Percentiles rank a stretch among this genome's conserved stretches.
Evolutionary conservation across 2,888 invertebrate species (phyloP).

Genomic region (Caenorhabditis sp.): DNA sequence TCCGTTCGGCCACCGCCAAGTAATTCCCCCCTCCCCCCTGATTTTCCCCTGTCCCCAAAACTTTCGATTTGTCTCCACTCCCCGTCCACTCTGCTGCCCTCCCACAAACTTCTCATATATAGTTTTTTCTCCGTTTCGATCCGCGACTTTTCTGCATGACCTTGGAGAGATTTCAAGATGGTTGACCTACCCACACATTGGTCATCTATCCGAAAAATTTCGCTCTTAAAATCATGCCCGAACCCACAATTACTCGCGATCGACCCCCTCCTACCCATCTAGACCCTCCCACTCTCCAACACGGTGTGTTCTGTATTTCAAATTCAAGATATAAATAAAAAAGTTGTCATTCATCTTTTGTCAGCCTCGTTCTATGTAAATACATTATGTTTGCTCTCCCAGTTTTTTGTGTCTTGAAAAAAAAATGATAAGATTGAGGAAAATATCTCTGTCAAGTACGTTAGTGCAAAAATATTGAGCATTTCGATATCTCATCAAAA

Average conservation of each 20-base stretch:
- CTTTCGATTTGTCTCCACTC: constrained; percentile 25
- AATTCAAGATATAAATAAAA: neutral
- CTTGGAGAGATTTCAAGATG: too few species aligned
- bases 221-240: too few species aligned
- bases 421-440: neutral
- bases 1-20: constrained; percentile 42
- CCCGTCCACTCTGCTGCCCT: neutral
- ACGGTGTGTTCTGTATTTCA: neutral
- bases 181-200: neutral
- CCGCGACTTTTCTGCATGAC: too few species aligned
- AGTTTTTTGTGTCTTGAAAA: constrained; percentile 1
- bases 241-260: neutral
- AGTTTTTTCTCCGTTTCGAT: neutral
- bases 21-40: constrained; percentile 17
- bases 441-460: constrained; percentile 2
- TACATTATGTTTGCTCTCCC: constrained; percentile 9
- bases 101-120: constrained; percentile 3
- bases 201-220: neutral
- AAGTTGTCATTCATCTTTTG: neutral
- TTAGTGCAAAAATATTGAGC: constrained; percentile 3
- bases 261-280: neutral
- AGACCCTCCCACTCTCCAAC: neutral
- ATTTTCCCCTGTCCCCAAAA: constrained; percentile 6
- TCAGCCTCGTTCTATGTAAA: constrained; percentile 6
- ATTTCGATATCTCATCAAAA: neutral